phyloP scores from a whole-genome alignment of 2,113 vertebrate genomes.

The Kryptolebias marmoratus region DNA sequence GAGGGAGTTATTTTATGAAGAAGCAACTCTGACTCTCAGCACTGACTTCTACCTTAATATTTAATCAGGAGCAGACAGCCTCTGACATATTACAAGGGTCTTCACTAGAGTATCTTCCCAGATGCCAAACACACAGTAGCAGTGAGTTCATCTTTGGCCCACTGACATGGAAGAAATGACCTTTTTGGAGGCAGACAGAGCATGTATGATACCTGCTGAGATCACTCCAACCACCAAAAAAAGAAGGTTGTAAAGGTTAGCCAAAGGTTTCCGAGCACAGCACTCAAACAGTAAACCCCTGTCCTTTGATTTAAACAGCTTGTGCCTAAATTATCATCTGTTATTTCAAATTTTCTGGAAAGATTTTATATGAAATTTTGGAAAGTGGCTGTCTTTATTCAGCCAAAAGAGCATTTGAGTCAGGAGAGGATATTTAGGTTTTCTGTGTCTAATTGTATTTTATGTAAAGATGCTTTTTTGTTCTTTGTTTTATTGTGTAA shows the following conservation, averaged over 20 bases:
- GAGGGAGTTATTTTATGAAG: conserved; percentile 26
- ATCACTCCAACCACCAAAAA: conserved; percentile 3
- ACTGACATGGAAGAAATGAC: conserved; percentile 39
- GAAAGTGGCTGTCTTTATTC: background rate
- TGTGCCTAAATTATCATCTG: background rate
- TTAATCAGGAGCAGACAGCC: conserved; percentile 56
- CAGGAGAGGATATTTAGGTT: too few relatives aligned
- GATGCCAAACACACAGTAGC: conserved; percentile 23
- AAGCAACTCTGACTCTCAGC: conserved; percentile 33
- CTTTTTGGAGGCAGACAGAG: conserved; percentile 6
- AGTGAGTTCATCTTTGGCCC: conserved; percentile 42
- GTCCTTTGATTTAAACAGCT: background rate
- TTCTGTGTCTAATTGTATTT: too few relatives aligned
- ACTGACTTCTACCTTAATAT: conserved; percentile 56
- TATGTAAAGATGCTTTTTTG: too few relatives aligned
- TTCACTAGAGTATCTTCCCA: conserved; percentile 15
- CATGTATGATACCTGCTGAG: conserved; percentile 13
- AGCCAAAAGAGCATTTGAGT: too few relatives aligned
- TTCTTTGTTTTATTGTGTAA: too few relatives aligned
- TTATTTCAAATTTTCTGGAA: background rate
- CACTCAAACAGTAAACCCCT: background rate
- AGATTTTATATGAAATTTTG: background rate
- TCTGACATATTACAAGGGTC: conserved; percentile 29
- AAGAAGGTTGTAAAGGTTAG: background rate
- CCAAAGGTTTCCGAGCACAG: background rate